A percentile compares a stretch with the other conserved stretches of the same genome.
phyloP scores from a whole-genome alignment of 2,113 vertebrate species.

The Crotalus helleri region DNA sequence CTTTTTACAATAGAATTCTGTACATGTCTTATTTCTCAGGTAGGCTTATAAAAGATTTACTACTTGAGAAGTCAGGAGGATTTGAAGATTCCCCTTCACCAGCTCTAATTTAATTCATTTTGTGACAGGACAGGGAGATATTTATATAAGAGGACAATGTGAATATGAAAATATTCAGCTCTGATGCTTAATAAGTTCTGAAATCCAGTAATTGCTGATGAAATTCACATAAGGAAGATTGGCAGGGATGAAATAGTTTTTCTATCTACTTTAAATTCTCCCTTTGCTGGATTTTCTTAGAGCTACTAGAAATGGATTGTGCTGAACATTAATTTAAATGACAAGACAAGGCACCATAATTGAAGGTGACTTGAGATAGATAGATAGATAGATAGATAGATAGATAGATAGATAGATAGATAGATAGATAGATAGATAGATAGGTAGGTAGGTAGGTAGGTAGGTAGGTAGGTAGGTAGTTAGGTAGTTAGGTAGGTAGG shows the following conservation, averaged over 20 bases:
- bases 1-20: not conserved
- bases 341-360: not conserved
- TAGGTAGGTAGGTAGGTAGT: no score
- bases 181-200: not conserved
- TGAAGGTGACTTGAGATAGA: not conserved
- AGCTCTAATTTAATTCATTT: not conserved
- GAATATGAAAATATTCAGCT: not conserved
- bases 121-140: not conserved
- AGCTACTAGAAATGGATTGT: not conserved
- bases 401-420: no score
- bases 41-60: not conserved
- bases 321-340: not conserved
- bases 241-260: not conserved
- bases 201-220: not conserved
- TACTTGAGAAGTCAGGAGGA: not conserved
- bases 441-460: not conserved
- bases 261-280: not conserved
- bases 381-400: not conserved
- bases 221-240: not conserved
- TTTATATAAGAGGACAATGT: not conserved
- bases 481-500: no score
- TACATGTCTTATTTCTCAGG: not conserved
- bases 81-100: not conserved
- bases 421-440: no score
- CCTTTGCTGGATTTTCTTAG: not conserved